Evolutionary conservation across 2,888 invertebrate species (phyloP).

Genomic region (Pachycephus smyrnensis): DNA sequence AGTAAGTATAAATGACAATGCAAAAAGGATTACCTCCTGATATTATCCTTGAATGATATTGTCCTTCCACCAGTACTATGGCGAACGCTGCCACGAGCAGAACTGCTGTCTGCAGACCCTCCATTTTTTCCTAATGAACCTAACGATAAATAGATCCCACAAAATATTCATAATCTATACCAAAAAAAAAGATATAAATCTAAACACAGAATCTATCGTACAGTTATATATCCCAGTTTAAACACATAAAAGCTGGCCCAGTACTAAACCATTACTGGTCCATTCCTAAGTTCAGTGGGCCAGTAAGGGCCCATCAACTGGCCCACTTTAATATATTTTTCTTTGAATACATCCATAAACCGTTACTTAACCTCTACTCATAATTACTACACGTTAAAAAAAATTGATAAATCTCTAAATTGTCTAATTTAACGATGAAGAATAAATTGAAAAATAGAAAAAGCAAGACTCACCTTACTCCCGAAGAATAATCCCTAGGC

Average conservation of each 20-base stretch:
- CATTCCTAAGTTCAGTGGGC: too few relatives aligned
- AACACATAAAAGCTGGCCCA: too few relatives aligned
- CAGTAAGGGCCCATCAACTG: too few relatives aligned
- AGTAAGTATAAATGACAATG: too few relatives aligned
- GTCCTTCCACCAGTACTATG: constrained; percentile 25
- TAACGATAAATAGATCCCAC: constrained; percentile 2
- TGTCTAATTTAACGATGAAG: too few relatives aligned
- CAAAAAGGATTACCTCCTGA: constrained; percentile 23
- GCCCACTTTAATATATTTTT: neutral
- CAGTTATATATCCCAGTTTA: too few relatives aligned
- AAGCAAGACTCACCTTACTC: neutral
- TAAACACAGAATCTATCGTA: too few relatives aligned
- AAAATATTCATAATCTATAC: neutral
- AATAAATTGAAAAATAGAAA: too few relatives aligned
- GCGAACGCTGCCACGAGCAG: constrained; percentile 39
- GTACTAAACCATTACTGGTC: too few relatives aligned
- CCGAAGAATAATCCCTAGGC: constrained; percentile 18
- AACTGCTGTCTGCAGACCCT: constrained; percentile 41
- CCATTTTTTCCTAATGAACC: constrained; percentile 33
- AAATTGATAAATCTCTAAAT: too few relatives aligned
- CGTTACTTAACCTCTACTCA: constrained; percentile 2
- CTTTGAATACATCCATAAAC: constrained; percentile 8
- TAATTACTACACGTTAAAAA: constrained; percentile 6
- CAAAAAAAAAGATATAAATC: too few relatives aligned
- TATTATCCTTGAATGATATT: constrained; percentile 30